Evolutionary conservation across 2,888 invertebrate species (phyloP), one percentile per base, ranked within the genome.

Genomic region (Leptinotarsa peninsularis): DNA sequence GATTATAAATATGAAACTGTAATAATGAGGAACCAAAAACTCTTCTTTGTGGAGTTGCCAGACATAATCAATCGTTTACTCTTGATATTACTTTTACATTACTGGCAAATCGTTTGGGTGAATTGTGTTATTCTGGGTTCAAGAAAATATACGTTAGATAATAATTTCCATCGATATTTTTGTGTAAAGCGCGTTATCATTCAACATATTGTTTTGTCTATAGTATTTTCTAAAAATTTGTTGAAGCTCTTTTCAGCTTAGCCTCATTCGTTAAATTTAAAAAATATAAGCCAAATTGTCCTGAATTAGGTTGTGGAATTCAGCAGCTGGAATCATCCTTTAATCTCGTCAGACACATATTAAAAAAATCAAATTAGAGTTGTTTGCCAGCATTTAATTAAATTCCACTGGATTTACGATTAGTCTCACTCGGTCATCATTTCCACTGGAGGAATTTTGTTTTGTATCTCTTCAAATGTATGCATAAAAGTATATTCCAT

Each of bases 281-380:
- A 50, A 50, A n/a, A 4, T 7, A 5, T 54, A 10, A 54, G 54
- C 10, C 10, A n/a, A 54, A 7, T 52, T 54, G 7, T n/a, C 18
- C 18, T 54, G n/a, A 54, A 54, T 54, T n/a, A n/a, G 54, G 18
- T 18, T 3, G 18, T 54, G 54, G 18, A 54, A 54, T 54, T 13
- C 18, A 10, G 18, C 18, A 54, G n/a, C 54, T 18, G n/a, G 14
- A 43, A 43, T 43, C 60, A 60, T 23, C 15, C 21, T 14, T 27
- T 23, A 27, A 15, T 27, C 60, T 15, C 60, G 21, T n/a, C 60
- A 23, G 60, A 60, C 60, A 60, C 60, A 60, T 60, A 60, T 23
- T 60, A 60, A 60, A 60, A 60, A 60, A 60, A 23, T 60, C 21
- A 60, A 60, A 60, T 60, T 60, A 60, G 23, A 27, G 23, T 27